Conservation (phyloP, 1,140 invertebrate species). For the Neodiprion pinetum region DNA sequence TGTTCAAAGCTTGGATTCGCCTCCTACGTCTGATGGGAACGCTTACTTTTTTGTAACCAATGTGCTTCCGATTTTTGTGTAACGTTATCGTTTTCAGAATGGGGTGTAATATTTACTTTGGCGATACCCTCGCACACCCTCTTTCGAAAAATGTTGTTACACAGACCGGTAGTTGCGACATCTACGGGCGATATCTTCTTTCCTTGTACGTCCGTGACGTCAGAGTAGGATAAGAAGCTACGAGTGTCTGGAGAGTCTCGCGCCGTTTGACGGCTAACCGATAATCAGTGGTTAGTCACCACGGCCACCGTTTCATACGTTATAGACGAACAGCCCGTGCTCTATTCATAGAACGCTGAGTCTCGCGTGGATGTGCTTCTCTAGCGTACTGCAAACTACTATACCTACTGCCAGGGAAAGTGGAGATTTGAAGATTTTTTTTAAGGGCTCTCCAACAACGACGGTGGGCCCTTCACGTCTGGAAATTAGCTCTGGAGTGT, state of each 20-base stretch:
- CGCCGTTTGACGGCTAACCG: neutral
- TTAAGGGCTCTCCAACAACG: neutral
- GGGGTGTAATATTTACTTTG: no score
- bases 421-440: neutral
- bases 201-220: no score
- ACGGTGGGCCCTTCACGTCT: neutral
- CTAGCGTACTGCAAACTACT: neutral
- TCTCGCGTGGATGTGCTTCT: neutral
- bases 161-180: no score
- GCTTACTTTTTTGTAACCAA: no score
- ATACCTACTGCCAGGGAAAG: neutral
- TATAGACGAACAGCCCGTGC: neutral
- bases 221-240: no score
- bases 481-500: neutral
- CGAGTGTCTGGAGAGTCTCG: neutral
- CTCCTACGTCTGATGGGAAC: no score
- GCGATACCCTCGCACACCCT: no score
- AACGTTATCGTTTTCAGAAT: no score
- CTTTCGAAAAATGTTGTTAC: no score
- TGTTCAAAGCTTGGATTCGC: no score
- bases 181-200: no score
- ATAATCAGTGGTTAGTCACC: conserved; percentile 1
- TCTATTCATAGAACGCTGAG: neutral
- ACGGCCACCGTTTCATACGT: neutral
- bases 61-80: no score